Evolutionary conservation across 2,797 vertebrate species (phyloP), one percentile per base, ranked within the genome.

Genomic region (Myotis pilosus): DNA sequence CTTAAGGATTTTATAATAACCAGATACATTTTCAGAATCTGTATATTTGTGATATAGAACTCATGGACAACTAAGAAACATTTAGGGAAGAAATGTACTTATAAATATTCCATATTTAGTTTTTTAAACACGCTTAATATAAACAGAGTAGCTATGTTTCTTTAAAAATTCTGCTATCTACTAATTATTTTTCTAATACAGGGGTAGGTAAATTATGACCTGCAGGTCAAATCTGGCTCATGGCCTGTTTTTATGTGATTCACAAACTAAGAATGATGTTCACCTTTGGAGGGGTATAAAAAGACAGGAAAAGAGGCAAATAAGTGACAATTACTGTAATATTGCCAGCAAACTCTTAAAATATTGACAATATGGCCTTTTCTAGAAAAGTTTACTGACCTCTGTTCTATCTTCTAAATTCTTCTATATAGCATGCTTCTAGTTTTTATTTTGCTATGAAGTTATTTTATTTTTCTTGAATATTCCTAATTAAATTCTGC

Each of bases 161-260:
- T 86, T 95, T 94, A 38, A 79, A 75, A 94, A 91, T 80, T 79
- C 10, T 93, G 16, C 30, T 74, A 51, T 72, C 16, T 69, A 36
- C 16, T 81, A 72, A 89, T 85, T 85, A 92, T 47, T 89, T 36
- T n/a, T 71, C 23, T 85, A 92, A 78, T 9, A 33, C n/a, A 88
- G 7, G 23, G 5, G 3, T 84, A 6, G 30, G 23, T 49, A 88
- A 79, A 41, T 1, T 69, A 28, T 92, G 30, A 20, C 4, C 62
- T 47, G 22, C 76, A 78, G 30, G 51, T 79, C 25, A 89, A 92
- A 82, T 80, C 28, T 91, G 33, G 8, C 7, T 94, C 82, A 68
- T 86, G 33, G 38, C 7, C 19, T 84, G 16, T 53, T 94, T 89
- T 64, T 55, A 57, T 76, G 47, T 69, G 44, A 0, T 49, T 17